Percentiles rank a stretch among this genome's conserved stretches.
Evolutionary conservation across 1,140 invertebrate genomes (phyloP).

Genomic region (Dysdera silvatica): DNA sequence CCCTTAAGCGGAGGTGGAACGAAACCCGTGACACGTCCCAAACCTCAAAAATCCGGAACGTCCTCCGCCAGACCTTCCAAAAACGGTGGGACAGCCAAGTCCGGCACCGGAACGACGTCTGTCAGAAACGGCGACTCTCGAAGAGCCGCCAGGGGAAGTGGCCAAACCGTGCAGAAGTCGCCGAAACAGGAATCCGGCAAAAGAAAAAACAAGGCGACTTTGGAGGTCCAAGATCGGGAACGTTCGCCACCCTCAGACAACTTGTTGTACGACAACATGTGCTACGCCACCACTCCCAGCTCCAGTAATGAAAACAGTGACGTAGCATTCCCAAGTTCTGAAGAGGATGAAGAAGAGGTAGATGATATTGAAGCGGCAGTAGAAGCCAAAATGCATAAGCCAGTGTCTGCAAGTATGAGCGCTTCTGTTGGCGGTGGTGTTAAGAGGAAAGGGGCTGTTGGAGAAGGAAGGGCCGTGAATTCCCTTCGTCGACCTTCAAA

Average conservation of each 20-base stretch:
- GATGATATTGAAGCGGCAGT: neutral
- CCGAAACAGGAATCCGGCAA: slow-evolving; percentile 1
- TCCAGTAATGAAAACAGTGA: slow-evolving; percentile 36
- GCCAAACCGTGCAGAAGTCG: slow-evolving; percentile 19
- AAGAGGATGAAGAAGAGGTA: slow-evolving; percentile 12
- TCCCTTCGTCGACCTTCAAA: neutral
- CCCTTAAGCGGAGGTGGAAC: slow-evolving; percentile 7
- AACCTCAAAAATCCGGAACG: neutral
- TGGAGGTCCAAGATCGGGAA: slow-evolving; percentile 50
- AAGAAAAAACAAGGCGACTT: neutral
- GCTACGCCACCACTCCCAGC: slow-evolving; percentile 51
- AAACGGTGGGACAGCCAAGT: neutral
- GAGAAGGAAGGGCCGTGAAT: too few species aligned
- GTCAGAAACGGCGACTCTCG: too few species aligned
- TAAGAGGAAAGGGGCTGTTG: too few species aligned
- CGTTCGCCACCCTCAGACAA: slow-evolving; percentile 33
- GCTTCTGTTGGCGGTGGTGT: neutral
- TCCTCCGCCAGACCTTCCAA: neutral
- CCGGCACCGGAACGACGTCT: too few species aligned
- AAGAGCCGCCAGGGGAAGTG: too few species aligned
- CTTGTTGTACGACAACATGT: slow-evolving; percentile 64
- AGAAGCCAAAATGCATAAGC: neutral
- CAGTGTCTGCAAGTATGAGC: neutral
- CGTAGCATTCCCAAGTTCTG: slow-evolving; percentile 31
- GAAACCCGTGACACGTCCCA: neutral